phyloP scores from a whole-genome alignment of 2,888 invertebrate genomes.

The Odontomyia ornata region DNA sequence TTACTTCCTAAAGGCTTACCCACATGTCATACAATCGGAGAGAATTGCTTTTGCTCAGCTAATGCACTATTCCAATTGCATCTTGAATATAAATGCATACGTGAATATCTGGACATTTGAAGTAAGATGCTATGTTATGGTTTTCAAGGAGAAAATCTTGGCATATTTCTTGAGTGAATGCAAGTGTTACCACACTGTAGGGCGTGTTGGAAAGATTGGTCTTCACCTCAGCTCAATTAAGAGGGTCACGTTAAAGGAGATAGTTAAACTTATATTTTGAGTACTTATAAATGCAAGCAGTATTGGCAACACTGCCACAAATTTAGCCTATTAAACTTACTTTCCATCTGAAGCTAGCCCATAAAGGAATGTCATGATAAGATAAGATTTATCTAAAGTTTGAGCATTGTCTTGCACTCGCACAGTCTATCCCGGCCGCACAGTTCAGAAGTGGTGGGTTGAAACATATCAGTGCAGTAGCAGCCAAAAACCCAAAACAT shows the following conservation, averaged over 20 bases:
- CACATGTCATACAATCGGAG: conserved; percentile 12
- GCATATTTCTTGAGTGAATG: background rate
- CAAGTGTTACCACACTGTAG: background rate
- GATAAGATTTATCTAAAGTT: conserved; percentile 42
- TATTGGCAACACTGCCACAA: background rate
- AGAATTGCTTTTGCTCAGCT: conserved; percentile 14
- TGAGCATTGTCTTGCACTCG: background rate
- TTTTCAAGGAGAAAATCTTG: conserved; percentile 7
- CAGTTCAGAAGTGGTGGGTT: background rate
- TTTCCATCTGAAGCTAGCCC: conserved; percentile 13
- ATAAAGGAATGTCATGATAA: conserved; percentile 37
- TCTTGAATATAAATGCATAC: conserved; percentile 9
- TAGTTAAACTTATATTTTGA: background rate
- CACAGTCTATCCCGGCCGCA: background rate
- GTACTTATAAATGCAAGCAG: too few species aligned
- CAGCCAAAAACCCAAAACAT: background rate
- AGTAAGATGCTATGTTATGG: conserved; percentile 29
- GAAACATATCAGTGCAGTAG: background rate
- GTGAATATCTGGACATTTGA: background rate
- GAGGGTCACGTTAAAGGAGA: background rate
- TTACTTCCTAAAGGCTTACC: conserved; percentile 37
- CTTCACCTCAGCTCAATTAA: background rate
- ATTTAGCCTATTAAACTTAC: background rate
- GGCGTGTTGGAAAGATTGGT: background rate
- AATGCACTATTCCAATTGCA: background rate